These are phyloP conservation scores for Plebejus anna DNA, from an alignment of 2,888 invertebrate species.

Conservation along the genomic window DNA sequence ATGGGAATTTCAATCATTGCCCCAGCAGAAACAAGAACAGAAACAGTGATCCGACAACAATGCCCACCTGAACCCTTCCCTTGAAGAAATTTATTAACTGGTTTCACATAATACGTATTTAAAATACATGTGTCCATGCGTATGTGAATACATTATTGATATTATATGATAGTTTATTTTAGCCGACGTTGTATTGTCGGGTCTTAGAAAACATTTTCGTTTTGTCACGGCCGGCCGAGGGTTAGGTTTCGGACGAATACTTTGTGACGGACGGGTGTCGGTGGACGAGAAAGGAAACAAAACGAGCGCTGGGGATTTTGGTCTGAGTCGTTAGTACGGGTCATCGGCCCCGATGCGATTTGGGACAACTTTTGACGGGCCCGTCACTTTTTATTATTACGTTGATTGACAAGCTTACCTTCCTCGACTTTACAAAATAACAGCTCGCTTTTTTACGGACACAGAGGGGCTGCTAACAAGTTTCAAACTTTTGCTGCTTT, in stretches of 20 bases:
- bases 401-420: constrained; percentile 62
- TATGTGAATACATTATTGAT: constrained; percentile 74
- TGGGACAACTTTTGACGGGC: constrained; percentile 75
- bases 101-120: constrained; percentile 76
- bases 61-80: constrained; percentile 52
- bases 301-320: constrained; percentile 68
- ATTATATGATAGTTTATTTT: constrained; percentile 80
- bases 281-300: constrained; percentile 46
- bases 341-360: constrained; percentile 76
- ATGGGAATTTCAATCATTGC: constrained; percentile 71
- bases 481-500: constrained; percentile 16
- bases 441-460: constrained; percentile 24
- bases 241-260: constrained; percentile 46
- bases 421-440: constrained; percentile 22
- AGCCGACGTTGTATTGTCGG: constrained; percentile 55
- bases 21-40: constrained; percentile 45
- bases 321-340: constrained; percentile 74
- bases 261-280: constrained; percentile 48
- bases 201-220: constrained; percentile 52
- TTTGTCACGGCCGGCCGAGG: constrained; percentile 48
- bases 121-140: constrained; percentile 76
- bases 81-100: constrained; percentile 61
- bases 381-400: constrained; percentile 68
- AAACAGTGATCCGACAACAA: constrained; percentile 48
- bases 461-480: constrained; percentile 23